A percentile compares a stretch with the other conserved stretches of the same genome.
phyloP scores from a whole-genome alignment of 2,797 vertebrate species.

The Lates japonicus region DNA sequence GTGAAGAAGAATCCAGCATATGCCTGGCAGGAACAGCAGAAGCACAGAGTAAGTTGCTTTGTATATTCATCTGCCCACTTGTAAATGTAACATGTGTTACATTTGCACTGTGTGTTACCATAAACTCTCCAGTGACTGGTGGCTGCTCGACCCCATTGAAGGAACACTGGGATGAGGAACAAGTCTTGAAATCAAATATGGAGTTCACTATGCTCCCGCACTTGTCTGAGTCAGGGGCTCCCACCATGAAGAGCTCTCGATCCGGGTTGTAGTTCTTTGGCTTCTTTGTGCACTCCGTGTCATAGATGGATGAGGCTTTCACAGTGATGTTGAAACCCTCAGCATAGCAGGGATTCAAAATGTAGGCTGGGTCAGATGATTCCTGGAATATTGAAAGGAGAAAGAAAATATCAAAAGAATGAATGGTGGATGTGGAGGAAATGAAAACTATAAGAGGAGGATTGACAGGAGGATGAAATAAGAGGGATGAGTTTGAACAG shows the following conservation, averaged over 20 bases:
- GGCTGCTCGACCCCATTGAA: slow-evolving; percentile 91
- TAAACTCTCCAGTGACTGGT: slow-evolving; percentile 89
- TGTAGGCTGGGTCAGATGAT: slow-evolving; percentile 52
- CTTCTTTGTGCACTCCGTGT: slow-evolving; percentile 88
- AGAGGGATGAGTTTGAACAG: not conserved
- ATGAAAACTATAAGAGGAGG: not conserved
- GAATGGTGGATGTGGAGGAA: not conserved
- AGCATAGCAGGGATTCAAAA: slow-evolving; percentile 92
- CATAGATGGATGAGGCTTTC: slow-evolving; percentile 82
- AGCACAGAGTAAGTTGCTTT: not conserved
- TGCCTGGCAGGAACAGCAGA: slow-evolving; percentile 82
- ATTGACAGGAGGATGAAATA: not conserved
- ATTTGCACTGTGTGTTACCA: slow-evolving; percentile 83
- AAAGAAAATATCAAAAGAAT: not conserved
- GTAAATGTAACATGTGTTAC: not conserved
- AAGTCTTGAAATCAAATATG: slow-evolving; percentile 89
- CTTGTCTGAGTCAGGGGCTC: slow-evolving; percentile 82
- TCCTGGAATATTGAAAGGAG: slow-evolving; percentile 70
- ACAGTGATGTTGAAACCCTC: slow-evolving; percentile 79
- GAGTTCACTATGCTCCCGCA: slow-evolving; percentile 86
- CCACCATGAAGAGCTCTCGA: slow-evolving; percentile 80
- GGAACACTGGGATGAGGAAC: slow-evolving; percentile 85
- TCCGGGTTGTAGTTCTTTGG: slow-evolving; percentile 79
- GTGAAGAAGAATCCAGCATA: slow-evolving; percentile 94
- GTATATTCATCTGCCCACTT: not conserved